phyloP scores from a whole-genome alignment of 2,113 vertebrate genomes.

The Paraplagusia blochii region DNA sequence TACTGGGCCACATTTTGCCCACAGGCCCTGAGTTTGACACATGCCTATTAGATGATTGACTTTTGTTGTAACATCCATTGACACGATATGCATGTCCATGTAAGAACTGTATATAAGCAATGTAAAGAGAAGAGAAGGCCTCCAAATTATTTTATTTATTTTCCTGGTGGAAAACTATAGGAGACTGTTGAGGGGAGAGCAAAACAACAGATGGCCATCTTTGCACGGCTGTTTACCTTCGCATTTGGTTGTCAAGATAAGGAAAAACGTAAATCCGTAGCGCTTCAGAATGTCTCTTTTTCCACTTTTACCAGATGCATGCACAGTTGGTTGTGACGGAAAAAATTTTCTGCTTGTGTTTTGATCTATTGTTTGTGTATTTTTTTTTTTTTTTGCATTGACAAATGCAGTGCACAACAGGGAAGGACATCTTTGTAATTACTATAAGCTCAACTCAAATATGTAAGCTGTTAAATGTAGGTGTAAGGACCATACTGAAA shows the following conservation, averaged over 20 bases:
- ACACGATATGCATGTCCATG: too few relatives aligned
- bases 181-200: constrained; percentile 30
- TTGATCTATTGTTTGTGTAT: constrained; percentile 16
- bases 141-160: neutral
- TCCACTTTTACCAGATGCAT: neutral
- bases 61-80: too few relatives aligned
- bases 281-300: neutral
- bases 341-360: constrained; percentile 1
- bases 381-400: constrained; percentile 28
- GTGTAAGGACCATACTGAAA: too few relatives aligned
- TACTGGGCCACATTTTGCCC: too few relatives aligned
- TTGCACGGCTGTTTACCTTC: neutral
- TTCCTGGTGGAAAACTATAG: constrained; percentile 47
- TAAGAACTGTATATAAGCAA: too few relatives aligned
- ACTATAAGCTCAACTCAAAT: too few relatives aligned
- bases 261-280: neutral
- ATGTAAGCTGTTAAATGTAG: too few relatives aligned
- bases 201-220: constrained; percentile 43
- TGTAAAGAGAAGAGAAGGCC: too few relatives aligned
- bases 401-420: too few relatives aligned
- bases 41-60: too few relatives aligned
- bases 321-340: neutral
- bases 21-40: too few relatives aligned
- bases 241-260: neutral
- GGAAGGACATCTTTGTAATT: too few relatives aligned